Conservation (phyloP, 2,113 vertebrate genomes). For the Lipophrys pholis region DNA sequence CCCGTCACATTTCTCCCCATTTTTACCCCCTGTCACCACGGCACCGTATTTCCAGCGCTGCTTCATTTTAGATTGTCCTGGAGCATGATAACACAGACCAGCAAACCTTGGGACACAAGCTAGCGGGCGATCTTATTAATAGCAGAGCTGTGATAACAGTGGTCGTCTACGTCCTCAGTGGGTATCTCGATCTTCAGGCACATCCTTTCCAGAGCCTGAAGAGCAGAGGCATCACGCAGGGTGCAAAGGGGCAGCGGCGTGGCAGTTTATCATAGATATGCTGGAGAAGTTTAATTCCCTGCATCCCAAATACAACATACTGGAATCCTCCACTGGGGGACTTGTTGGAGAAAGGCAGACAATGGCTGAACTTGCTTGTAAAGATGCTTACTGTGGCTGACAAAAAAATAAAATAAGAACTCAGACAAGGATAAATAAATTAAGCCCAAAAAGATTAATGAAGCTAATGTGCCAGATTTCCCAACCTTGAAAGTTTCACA, state of each 20-base stretch:
- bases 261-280: slow-evolving; percentile 59
- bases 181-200: slow-evolving; percentile 72
- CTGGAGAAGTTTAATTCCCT: slow-evolving; percentile 59
- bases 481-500: slow-evolving; percentile 22
- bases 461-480: slow-evolving; percentile 16
- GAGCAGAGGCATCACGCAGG: slow-evolving; percentile 33
- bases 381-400: neutral
- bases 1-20: slow-evolving; percentile 65
- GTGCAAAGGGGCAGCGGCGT: slow-evolving; percentile 44
- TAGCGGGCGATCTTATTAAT: slow-evolving; percentile 68
- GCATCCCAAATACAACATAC: slow-evolving; percentile 22
- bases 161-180: slow-evolving; percentile 58
- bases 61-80: slow-evolving; percentile 73
- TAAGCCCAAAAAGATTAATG: neutral
- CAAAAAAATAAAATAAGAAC: neutral
- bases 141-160: slow-evolving; percentile 61
- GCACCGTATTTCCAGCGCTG: slow-evolving; percentile 56
- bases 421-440: neutral
- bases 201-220: slow-evolving; percentile 63
- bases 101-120: slow-evolving; percentile 59
- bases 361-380: slow-evolving; percentile 10
- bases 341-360: neutral
- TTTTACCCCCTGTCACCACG: slow-evolving; percentile 60
- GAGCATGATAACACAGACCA: slow-evolving; percentile 64
- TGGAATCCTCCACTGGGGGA: slow-evolving; percentile 5